Conservation (phyloP, 1,140 invertebrate species). For the Caenorhabditis remanei region DNA sequence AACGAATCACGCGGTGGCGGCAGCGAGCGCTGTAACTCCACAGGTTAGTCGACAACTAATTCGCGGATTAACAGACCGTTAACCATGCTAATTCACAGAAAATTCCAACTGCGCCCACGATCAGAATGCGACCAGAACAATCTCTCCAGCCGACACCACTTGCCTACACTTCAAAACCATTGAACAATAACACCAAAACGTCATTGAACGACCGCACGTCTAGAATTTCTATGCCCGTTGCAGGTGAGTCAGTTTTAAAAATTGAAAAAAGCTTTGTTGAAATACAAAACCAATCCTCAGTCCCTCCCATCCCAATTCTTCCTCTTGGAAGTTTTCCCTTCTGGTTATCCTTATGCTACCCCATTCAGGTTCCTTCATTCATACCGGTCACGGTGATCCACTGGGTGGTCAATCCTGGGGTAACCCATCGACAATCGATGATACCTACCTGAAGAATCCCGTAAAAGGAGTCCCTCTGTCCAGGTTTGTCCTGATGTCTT, state of each 20-base stretch:
- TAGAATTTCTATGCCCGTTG: constrained; percentile 39
- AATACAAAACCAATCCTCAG: background rate
- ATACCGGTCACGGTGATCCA: constrained; percentile 67
- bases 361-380: constrained; percentile 67
- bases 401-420: constrained; percentile 66
- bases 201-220: constrained; percentile 23
- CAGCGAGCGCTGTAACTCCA: constrained; percentile 6
- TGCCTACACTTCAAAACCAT: background rate
- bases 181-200: constrained; percentile 49
- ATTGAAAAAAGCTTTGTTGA: background rate
- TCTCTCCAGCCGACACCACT: background rate
- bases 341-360: background rate
- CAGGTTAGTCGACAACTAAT: background rate
- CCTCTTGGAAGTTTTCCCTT: background rate
- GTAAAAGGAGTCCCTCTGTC: constrained; percentile 56
- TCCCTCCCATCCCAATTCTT: background rate
- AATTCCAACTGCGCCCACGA: constrained; percentile 21
- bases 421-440: constrained; percentile 63
- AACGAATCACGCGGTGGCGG: constrained; percentile 31
- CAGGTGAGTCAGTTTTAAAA: constrained; percentile 7
- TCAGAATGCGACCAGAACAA: background rate
- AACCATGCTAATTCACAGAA: background rate
- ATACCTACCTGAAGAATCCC: constrained; percentile 68
- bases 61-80: no score
- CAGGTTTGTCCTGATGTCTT: constrained; percentile 43